Evolutionary conservation across 35 echinoderm and acorn worm species (phyloP).

Genomic region (Apostichopus californicus): DNA sequence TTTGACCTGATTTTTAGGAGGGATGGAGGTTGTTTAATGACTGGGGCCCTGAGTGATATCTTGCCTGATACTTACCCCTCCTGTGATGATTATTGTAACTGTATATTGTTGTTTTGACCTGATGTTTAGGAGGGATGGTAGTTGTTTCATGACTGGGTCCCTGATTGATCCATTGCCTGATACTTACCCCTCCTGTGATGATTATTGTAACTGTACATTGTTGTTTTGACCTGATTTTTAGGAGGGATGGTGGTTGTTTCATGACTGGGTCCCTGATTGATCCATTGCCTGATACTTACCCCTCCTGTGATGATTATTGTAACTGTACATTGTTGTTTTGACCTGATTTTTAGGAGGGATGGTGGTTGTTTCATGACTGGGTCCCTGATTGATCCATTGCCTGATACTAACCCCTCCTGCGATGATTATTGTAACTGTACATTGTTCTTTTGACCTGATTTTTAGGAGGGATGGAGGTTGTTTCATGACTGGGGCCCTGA

Average conservation of each 20-base stretch:
- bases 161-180: constrained; percentile 50
- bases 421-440: constrained; percentile 28
- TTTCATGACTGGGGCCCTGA: constrained; percentile 70
- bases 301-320: constrained; percentile 67
- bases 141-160: constrained; percentile 77
- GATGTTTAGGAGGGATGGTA: constrained; percentile 10
- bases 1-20: too few species aligned
- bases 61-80: constrained; percentile 52
- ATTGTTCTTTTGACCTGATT: too few species aligned
- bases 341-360: neutral
- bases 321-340: too few species aligned
- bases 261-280: constrained; percentile 65
- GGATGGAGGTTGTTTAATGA: constrained; percentile 76
- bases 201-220: constrained; percentile 7
- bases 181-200: constrained; percentile 59
- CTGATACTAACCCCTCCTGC: constrained; percentile 65
- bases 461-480: constrained; percentile 56
- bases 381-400: constrained; percentile 28
- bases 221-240: too few species aligned
- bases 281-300: constrained; percentile 44
- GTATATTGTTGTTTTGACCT: too few species aligned
- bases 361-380: constrained; percentile 84
- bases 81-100: constrained; percentile 58
- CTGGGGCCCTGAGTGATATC: constrained; percentile 47
- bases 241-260: constrained; percentile 65